Evolutionary conservation across 2,113 vertebrate genomes (phyloP).

Genomic region (Pachycephala philippinensis): DNA sequence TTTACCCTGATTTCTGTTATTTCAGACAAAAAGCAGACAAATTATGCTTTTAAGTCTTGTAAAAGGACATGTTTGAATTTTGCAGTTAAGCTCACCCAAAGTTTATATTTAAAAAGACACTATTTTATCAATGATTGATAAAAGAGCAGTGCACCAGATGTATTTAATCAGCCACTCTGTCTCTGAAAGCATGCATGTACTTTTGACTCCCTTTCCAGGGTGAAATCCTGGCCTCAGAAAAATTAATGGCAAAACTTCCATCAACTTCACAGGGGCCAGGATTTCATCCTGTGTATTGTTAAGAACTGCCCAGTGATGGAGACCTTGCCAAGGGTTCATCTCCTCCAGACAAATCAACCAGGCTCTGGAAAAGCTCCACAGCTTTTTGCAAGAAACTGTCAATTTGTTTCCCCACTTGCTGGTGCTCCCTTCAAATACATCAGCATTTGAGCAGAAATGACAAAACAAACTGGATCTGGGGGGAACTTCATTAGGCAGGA

Average conservation of each 20-base stretch:
- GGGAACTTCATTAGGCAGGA: not conserved
- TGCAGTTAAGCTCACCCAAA: not conserved
- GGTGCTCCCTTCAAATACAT: not conserved
- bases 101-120: slow-evolving; percentile 13
- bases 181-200: not conserved
- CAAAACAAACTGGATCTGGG: not conserved
- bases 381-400: not conserved
- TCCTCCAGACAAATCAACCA: not conserved
- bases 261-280: not conserved
- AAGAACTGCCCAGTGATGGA: not conserved
- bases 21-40: not conserved
- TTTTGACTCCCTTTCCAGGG: slow-evolving; percentile 31
- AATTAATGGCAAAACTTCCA: not conserved
- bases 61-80: not conserved
- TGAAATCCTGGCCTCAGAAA: not conserved
- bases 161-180: not conserved
- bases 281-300: not conserved
- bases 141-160: slow-evolving; percentile 10
- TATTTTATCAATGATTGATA: slow-evolving; percentile 47
- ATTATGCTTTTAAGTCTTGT: not conserved
- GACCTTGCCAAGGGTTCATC: not conserved
- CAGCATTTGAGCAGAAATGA: not conserved
- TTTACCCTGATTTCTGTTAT: not conserved
- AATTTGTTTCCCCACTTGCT: not conserved
- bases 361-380: slow-evolving; percentile 1